A percentile compares a stretch with the other conserved stretches of the same genome.
Conservation (phyloP, 1,140 invertebrate genomes). For the Copidosoma floridanum region DNA sequence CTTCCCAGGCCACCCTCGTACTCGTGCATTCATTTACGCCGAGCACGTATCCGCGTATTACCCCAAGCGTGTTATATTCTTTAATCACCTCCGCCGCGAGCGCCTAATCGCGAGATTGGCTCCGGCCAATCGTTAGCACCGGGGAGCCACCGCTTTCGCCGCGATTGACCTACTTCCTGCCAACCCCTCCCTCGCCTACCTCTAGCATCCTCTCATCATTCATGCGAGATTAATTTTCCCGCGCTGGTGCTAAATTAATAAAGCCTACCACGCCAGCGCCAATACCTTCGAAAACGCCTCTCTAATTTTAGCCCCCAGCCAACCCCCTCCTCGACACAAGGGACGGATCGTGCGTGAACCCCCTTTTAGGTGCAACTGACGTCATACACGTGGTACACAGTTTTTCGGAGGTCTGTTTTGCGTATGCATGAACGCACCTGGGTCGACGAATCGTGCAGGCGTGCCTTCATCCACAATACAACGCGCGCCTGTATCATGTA, state of each 20-base stretch:
- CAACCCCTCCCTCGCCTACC: neutral
- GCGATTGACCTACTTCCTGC: constrained; percentile 20
- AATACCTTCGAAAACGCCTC: neutral
- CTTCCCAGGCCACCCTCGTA: too few relatives aligned
- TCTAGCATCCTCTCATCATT: constrained; percentile 1
- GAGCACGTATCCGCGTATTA: neutral
- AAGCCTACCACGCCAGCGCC: neutral
- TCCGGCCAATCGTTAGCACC: constrained; percentile 22
- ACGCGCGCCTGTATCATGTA: too few relatives aligned
- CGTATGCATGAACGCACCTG: too few relatives aligned
- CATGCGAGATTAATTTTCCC: constrained; percentile 24
- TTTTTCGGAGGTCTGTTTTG: too few relatives aligned
- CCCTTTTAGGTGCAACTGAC: too few relatives aligned
- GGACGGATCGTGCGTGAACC: too few relatives aligned
- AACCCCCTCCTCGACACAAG: too few relatives aligned
- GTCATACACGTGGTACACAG: too few relatives aligned
- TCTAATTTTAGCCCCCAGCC: constrained; percentile 26
- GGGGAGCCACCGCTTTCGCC: neutral
- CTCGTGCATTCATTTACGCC: too few relatives aligned
- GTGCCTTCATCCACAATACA: too few relatives aligned
- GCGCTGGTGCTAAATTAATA: constrained; percentile 22
- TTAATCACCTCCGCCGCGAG: constrained; percentile 18
- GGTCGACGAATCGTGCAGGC: too few relatives aligned
- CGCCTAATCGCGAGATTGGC: constrained; percentile 22
- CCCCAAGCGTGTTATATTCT: too few relatives aligned